Percentiles rank a stretch among this genome's conserved stretches.
These are phyloP conservation scores for Melanostigma gelatinosum DNA, from an alignment of 2,113 vertebrate genomes.

Conservation along the genomic window DNA sequence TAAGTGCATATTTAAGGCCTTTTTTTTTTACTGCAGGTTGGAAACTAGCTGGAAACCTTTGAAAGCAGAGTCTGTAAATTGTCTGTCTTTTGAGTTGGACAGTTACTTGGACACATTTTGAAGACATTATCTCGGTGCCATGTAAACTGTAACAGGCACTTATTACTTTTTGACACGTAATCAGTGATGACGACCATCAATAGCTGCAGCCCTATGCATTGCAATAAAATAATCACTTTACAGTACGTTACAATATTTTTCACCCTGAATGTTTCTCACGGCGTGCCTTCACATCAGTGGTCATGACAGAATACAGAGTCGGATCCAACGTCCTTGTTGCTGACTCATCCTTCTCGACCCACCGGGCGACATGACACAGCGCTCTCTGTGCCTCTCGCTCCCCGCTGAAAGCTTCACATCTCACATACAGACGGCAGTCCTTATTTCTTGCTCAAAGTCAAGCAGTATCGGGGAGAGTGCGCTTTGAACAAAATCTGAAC, in stretches of 20 bases:
- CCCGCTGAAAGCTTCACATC: slow-evolving; percentile 47
- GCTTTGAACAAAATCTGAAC: slow-evolving; percentile 12
- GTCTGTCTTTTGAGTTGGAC: neutral
- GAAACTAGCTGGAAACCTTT: neutral
- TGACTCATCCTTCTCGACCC: slow-evolving; percentile 54
- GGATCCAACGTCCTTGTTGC: slow-evolving; percentile 38
- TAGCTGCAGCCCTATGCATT: neutral
- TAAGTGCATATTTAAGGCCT: neutral
- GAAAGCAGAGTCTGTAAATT: neutral
- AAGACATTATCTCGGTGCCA: neutral
- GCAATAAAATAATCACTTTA: neutral
- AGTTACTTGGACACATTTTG: neutral
- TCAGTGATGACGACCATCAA: neutral
- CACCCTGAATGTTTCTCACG: neutral
- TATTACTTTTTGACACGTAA: neutral
- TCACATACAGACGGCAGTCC: slow-evolving; percentile 42
- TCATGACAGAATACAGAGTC: slow-evolving; percentile 20
- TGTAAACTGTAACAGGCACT: neutral
- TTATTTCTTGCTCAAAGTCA: slow-evolving; percentile 22
- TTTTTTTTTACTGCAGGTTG: neutral
- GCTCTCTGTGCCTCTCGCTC: slow-evolving; percentile 43
- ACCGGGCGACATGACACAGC: slow-evolving; percentile 47
- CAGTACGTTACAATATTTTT: neutral
- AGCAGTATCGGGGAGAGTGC: neutral
- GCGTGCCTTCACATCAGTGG: neutral